Percentiles rank a stretch among this genome's conserved stretches.
Conservation (phyloP, 2,797 vertebrate genomes). For the Diplodus sargus region DNA sequence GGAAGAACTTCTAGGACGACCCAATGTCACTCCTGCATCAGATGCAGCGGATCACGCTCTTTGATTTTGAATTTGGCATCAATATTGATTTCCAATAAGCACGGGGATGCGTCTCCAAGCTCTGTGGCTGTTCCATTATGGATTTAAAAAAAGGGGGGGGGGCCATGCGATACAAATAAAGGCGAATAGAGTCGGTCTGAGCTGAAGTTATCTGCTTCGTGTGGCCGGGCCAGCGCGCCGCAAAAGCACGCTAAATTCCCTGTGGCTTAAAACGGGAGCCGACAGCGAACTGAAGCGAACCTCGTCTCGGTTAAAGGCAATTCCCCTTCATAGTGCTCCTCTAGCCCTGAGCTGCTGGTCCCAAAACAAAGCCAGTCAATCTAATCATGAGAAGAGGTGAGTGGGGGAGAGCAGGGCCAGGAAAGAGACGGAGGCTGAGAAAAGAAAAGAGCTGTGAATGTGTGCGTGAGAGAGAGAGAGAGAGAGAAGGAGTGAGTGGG, state of each 20-base stretch:
- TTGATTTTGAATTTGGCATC: constrained; percentile 33
- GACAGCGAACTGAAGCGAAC: constrained; percentile 67
- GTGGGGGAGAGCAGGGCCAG: constrained; percentile 39
- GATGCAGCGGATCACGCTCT: constrained; percentile 10
- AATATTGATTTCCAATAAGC: constrained; percentile 1
- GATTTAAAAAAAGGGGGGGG: constrained; percentile 38
- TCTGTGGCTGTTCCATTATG: constrained; percentile 17
- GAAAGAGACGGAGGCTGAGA: constrained; percentile 37
- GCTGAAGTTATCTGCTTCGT: constrained; percentile 45
- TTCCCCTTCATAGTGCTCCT: constrained; percentile 71
- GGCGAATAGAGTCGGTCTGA: constrained; percentile 40
- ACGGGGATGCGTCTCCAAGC: constrained; percentile 7
- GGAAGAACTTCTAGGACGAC: constrained; percentile 54
- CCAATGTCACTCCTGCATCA: constrained; percentile 54
- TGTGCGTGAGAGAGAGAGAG: neutral
- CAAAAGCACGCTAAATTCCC: constrained; percentile 54
- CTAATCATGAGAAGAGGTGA: constrained; percentile 74
- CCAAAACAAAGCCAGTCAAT: constrained; percentile 79
- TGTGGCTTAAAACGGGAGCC: constrained; percentile 60
- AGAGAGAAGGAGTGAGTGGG: constrained; percentile 30
- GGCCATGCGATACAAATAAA: constrained; percentile 50
- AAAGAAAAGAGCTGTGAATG: constrained; percentile 43
- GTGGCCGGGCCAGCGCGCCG: constrained; percentile 32
- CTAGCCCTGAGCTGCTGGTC: constrained; percentile 59
- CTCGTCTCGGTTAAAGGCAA: constrained; percentile 77